Evolutionary conservation across 2,888 invertebrate genomes (phyloP).

Genomic region (Polydrusus cervinus): DNA sequence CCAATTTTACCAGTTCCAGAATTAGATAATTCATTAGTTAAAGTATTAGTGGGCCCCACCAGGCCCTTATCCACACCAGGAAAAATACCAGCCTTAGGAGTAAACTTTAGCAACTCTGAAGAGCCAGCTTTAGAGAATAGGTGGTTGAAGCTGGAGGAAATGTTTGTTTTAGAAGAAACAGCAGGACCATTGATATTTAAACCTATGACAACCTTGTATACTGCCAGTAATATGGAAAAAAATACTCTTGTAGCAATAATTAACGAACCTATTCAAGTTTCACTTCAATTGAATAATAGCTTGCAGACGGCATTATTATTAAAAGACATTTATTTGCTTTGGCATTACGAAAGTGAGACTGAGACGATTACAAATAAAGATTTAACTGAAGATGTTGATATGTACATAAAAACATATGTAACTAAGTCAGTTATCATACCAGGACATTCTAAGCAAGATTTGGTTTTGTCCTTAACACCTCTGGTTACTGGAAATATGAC

Average conservation of each 20-base stretch:
- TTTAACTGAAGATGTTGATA: constrained; percentile 67
- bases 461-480: constrained; percentile 84
- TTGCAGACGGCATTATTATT: constrained; percentile 82
- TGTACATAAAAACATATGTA: constrained; percentile 75
- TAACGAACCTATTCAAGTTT: constrained; percentile 88
- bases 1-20: constrained; percentile 83
- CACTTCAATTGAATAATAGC: constrained; percentile 84
- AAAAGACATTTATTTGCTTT: constrained; percentile 81
- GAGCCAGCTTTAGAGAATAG: constrained; percentile 65
- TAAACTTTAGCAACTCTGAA: constrained; percentile 67
- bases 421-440: constrained; percentile 75
- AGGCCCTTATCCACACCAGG: constrained; percentile 75
- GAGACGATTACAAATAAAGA: constrained; percentile 66
- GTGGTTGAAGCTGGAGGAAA: constrained; percentile 87
- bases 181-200: constrained; percentile 84
- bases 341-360: constrained; percentile 77
- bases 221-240: constrained; percentile 77
- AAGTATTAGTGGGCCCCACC: constrained; percentile 80
- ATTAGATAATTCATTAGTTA: constrained; percentile 79
- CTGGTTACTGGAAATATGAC: constrained; percentile 82
- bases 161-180: constrained; percentile 81
- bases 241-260: constrained; percentile 82
- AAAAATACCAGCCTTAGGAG: constrained; percentile 74
- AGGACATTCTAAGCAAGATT: constrained; percentile 76
- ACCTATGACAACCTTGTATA: constrained; percentile 84